Conservation (phyloP, 1,140 invertebrate species). For the Episyrphus balteatus region DNA sequence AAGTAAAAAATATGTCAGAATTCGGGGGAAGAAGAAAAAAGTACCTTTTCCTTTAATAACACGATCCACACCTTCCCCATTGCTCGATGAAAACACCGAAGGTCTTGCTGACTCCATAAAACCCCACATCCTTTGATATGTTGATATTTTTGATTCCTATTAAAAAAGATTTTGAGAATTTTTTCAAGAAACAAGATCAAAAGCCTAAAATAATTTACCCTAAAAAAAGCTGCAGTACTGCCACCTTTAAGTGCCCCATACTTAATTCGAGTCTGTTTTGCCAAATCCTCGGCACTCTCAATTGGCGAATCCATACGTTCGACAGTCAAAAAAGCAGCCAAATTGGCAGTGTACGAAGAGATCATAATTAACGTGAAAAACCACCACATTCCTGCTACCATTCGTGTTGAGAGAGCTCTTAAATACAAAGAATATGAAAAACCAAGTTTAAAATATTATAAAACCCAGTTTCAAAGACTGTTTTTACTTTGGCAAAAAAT, state of each 20-base stretch:
- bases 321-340: conserved; percentile 94
- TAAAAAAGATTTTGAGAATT: conserved; percentile 5
- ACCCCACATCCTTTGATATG: conserved; percentile 85
- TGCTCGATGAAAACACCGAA: conserved; percentile 72
- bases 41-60: conserved; percentile 69
- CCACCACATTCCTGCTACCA: conserved; percentile 93
- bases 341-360: conserved; percentile 94
- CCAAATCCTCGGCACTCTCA: conserved; percentile 88
- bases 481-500: conserved; percentile 81
- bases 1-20: not conserved
- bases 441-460: not conserved
- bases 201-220: conserved; percentile 46
- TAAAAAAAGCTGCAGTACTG: conserved; percentile 84
- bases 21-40: too few relatives aligned
- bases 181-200: not conserved
- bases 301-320: conserved; percentile 94
- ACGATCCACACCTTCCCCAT: conserved; percentile 74
- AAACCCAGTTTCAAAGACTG: not conserved
- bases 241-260: conserved; percentile 90
- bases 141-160: conserved; percentile 86
- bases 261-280: conserved; percentile 93
- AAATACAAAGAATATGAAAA: conserved; percentile 16
- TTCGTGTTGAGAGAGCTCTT: conserved; percentile 74
- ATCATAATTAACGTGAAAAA: conserved; percentile 98
- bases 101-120: conserved; percentile 82